phyloP scores from a whole-genome alignment of 2,888 invertebrate genomes.

The Brachylomia viminalis region DNA sequence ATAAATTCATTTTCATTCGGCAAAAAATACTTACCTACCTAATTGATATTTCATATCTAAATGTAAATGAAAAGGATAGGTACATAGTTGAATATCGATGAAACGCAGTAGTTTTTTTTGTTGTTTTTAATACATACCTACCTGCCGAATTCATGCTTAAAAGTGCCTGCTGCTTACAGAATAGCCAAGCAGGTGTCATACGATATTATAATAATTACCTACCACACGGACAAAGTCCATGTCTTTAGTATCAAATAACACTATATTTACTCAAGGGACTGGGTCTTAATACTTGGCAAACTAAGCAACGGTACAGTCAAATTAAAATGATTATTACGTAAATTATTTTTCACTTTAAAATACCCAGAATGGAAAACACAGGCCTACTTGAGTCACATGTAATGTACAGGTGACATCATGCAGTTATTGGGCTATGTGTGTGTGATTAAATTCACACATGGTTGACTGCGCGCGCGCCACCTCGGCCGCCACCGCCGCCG shows the following conservation, averaged over 20 bases:
- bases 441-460: conserved; percentile 76
- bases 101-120: neutral
- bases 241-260: conserved; percentile 1
- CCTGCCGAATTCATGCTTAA: neutral
- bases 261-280: neutral
- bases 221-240: conserved; percentile 23
- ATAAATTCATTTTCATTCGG: neutral
- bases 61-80: neutral
- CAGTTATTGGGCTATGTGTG: conserved; percentile 66
- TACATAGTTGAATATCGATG: neutral
- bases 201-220: conserved; percentile 18
- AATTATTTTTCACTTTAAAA: conserved; percentile 43
- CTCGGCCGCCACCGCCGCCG: conserved; percentile 21
- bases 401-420: conserved; percentile 76
- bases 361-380: conserved; percentile 61
- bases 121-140: neutral
- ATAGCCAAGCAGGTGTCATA: conserved; percentile 12
- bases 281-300: neutral
- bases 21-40: neutral
- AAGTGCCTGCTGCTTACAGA: neutral
- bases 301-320: neutral
- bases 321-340: conserved; percentile 13
- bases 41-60: neutral
- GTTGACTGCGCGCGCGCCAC: conserved; percentile 62
- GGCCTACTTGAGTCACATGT: conserved; percentile 64